phyloP scores from a whole-genome alignment of 2,888 invertebrate genomes.

The Andrena hattorfiana region DNA sequence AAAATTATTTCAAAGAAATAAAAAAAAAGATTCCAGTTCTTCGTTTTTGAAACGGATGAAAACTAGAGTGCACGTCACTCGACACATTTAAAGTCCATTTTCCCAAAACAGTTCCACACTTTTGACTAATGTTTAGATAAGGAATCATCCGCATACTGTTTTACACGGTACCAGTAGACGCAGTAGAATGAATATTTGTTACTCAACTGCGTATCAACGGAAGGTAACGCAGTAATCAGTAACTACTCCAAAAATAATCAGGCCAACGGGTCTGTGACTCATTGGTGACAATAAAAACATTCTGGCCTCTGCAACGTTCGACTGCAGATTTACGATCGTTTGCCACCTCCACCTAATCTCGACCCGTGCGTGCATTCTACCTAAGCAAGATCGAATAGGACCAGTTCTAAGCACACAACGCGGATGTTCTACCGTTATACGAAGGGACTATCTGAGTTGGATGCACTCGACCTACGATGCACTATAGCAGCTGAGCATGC shows the following conservation, averaged over 20 bases:
- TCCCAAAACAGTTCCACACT: too few species aligned
- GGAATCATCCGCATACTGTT: too few species aligned
- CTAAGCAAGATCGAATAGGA: constrained; percentile 9
- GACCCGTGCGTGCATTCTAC: constrained; percentile 4
- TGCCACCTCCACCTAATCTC: constrained; percentile 4
- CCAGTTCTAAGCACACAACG: constrained; percentile 20
- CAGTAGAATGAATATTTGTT: too few species aligned
- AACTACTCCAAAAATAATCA: too few species aligned
- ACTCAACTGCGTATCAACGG: too few species aligned
- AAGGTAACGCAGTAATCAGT: not conserved
- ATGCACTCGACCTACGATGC: constrained; percentile 22
- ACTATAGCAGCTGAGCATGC: not conserved
- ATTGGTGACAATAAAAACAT: not conserved
- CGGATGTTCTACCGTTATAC: constrained; percentile 49
- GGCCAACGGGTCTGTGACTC: not conserved
- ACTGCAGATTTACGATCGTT: not conserved
- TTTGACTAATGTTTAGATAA: too few species aligned
- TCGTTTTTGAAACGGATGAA: too few species aligned
- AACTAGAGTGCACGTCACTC: too few species aligned
- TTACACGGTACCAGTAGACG: too few species aligned
- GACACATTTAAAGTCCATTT: too few species aligned
- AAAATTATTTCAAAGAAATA: too few species aligned
- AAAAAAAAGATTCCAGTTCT: too few species aligned
- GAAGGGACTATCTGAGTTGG: constrained; percentile 18
- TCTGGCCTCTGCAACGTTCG: not conserved